Evolutionary conservation across 53 echinoderm and acorn worm genomes (phyloP).

Genomic region (Paracentrotus lividus): DNA sequence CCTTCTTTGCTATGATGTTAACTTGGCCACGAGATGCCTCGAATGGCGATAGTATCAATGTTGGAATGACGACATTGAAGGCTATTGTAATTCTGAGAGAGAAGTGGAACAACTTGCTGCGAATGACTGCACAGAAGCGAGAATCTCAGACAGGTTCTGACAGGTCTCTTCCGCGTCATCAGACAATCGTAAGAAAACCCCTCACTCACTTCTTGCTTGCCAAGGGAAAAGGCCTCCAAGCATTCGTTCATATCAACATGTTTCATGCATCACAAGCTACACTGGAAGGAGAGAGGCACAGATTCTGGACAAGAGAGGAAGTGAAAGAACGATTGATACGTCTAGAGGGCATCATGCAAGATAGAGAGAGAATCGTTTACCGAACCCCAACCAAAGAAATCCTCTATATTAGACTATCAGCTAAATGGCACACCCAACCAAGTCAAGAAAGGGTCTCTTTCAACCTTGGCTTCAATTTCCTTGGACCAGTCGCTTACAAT

Average conservation of each 20-base stretch:
- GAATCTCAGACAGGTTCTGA: conserved; percentile 1
- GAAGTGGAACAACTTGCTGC: conserved; percentile 4
- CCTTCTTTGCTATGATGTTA: conserved; percentile 53
- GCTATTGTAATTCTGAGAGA: conserved; percentile 1
- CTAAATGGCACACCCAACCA: conserved; percentile 23
- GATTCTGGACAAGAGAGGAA: conserved; percentile 26
- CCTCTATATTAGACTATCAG: conserved; percentile 31
- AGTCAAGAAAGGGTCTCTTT: conserved; percentile 63
- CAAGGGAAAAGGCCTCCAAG: conserved; percentile 1
- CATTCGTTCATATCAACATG: conserved; percentile 38
- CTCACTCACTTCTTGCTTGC: conserved; percentile 50
- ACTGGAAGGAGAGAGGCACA: conserved; percentile 33
- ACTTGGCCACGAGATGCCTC: conserved; percentile 30
- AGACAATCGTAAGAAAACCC: conserved; percentile 11
- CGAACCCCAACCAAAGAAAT: conserved; percentile 44
- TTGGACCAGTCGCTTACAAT: conserved; percentile 56
- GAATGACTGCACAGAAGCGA: conserved; percentile 1
- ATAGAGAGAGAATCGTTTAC: conserved; percentile 41
- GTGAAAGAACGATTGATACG: not conserved
- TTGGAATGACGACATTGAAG: not conserved
- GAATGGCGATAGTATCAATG: not conserved
- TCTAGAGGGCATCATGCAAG: conserved; percentile 38
- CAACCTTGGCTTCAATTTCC: conserved; percentile 61
- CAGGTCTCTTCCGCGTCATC: conserved; percentile 41
- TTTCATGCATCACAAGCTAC: not conserved